These are phyloP conservation scores for Carapus acus DNA, from an alignment of 2,797 vertebrate species.

Conservation along the genomic window DNA sequence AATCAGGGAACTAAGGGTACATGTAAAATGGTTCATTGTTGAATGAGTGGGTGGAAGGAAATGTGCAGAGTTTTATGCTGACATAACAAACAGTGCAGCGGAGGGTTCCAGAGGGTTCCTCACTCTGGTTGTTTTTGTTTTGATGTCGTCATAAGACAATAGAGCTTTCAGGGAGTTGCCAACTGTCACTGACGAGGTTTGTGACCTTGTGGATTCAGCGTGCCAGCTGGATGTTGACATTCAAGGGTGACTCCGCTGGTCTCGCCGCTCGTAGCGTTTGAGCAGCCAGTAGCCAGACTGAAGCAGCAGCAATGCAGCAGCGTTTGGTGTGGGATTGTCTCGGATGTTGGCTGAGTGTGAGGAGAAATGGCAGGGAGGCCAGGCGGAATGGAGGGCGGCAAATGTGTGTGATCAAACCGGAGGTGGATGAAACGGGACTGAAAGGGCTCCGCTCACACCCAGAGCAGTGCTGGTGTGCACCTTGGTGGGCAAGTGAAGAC, in stretches of 20 bases:
- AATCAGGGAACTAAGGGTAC: too few relatives aligned
- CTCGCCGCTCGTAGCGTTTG: conserved; percentile 16
- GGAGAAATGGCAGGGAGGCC: conserved; percentile 17
- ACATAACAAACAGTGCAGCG: conserved; percentile 43
- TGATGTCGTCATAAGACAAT: conserved; percentile 33
- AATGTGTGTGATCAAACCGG: conserved; percentile 29
- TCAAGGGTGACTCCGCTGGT: too few relatives aligned
- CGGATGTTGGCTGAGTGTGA: conserved; percentile 26
- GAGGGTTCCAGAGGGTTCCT: too few relatives aligned
- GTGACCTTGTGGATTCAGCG: conserved; percentile 14
- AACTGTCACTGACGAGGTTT: conserved; percentile 19
- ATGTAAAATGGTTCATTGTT: too few relatives aligned
- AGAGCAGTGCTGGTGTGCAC: conserved; percentile 31
- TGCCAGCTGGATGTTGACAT: conserved; percentile 31
- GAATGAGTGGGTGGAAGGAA: too few relatives aligned
- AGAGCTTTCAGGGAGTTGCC: conserved; percentile 24
- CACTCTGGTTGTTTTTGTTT: conserved; percentile 39
- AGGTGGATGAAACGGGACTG: conserved; percentile 14
- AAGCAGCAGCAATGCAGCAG: conserved; percentile 15
- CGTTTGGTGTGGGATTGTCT: conserved; percentile 35
- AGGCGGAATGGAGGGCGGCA: conserved; percentile 10
- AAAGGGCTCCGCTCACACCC: conserved; percentile 23
- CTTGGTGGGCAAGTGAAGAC: conserved; percentile 26
- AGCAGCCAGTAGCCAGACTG: conserved; percentile 26
- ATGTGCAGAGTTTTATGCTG: too few relatives aligned